Conservation (phyloP, 2,113 vertebrate genomes). For the Odobenus rosmarus region DNA sequence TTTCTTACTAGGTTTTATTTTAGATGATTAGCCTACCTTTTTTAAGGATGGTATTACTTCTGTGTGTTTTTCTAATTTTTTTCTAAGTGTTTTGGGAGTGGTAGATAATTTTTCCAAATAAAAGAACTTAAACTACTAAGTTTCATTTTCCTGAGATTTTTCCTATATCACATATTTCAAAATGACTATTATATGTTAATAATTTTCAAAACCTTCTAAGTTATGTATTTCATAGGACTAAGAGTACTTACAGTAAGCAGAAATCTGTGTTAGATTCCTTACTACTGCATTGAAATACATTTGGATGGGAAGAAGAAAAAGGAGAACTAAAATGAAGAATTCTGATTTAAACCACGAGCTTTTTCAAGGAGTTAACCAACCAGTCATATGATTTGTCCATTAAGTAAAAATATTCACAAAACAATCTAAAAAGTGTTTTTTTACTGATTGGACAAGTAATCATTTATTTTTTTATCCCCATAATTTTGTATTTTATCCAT, state of each 20-base stretch:
- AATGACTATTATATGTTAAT: neutral
- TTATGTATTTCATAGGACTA: slow-evolving; percentile 5
- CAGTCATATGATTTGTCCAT: neutral
- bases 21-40: neutral
- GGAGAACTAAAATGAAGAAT: neutral
- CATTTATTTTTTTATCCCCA: neutral
- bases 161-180: neutral
- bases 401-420: neutral
- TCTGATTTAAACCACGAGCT: neutral
- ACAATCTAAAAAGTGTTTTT: neutral
- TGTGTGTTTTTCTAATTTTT: neutral
- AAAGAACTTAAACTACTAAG: neutral
- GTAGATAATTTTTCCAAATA: neutral
- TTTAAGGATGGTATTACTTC: neutral
- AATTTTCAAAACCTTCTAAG: slow-evolving; percentile 13
- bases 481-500: neutral
- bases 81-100: neutral
- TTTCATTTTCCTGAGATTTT: slow-evolving; percentile 40
- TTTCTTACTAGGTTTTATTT: slow-evolving; percentile 4
- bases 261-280: slow-evolving; percentile 1
- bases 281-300: neutral
- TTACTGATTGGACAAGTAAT: neutral
- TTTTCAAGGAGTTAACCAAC: neutral
- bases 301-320: neutral
- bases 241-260: neutral